Percentiles rank a stretch among this genome's conserved stretches.
Conservation (phyloP, 2,888 invertebrate genomes). For the Aricia artaxerxes region DNA sequence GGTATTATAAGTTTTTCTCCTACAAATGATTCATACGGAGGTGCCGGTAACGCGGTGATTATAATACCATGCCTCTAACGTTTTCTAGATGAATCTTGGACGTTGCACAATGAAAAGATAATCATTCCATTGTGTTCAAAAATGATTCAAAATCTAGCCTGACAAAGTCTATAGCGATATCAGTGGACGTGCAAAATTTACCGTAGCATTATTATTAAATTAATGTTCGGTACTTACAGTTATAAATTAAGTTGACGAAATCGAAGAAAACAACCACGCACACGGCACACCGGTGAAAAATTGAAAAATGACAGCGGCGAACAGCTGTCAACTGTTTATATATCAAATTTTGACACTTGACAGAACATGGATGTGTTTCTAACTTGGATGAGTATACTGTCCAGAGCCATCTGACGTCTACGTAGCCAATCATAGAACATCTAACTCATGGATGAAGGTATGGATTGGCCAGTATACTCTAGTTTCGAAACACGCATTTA, state of each 20-base stretch:
- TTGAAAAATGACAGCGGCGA: conserved; percentile 39
- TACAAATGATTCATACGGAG: background rate
- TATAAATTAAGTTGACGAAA: conserved; percentile 35
- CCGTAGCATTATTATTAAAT: background rate
- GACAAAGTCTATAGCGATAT: background rate
- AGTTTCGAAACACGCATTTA: background rate
- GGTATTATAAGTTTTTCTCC: background rate
- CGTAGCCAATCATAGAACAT: background rate
- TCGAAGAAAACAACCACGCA: conserved; percentile 37
- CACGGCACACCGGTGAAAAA: conserved; percentile 40
- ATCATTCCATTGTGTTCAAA: background rate
- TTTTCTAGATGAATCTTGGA: conserved; percentile 39
- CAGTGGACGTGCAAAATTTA: background rate
- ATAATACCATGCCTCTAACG: background rate
- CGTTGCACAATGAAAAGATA: conserved; percentile 30
- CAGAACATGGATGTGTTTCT: background rate
- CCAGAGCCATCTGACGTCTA: background rate
- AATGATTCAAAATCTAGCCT: background rate
- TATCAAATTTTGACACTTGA: conserved; percentile 6
- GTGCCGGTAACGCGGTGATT: background rate
- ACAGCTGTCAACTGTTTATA: conserved; percentile 1
- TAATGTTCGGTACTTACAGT: conserved; percentile 37
- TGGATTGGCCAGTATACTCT: background rate
- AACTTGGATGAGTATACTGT: background rate
- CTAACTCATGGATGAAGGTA: background rate